A percentile compares a stretch with the other conserved stretches of the same genome.
phyloP scores from a whole-genome alignment of 2,888 invertebrate genomes.

The Synergus umbraculus region DNA sequence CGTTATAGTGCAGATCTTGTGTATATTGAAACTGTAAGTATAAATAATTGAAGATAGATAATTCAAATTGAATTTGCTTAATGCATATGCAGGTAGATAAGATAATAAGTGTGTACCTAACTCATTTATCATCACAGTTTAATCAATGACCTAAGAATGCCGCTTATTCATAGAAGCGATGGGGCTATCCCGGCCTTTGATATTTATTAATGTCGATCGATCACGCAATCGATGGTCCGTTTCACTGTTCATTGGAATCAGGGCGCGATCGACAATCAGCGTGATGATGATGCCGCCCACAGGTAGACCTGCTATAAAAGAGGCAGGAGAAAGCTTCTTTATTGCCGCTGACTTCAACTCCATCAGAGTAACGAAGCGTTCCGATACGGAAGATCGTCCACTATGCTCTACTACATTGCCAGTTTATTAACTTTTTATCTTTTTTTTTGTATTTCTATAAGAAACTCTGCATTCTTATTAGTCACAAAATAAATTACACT shows the following conservation, averaged over 20 bases:
- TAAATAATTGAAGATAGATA: slow-evolving; percentile 1
- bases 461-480: background rate
- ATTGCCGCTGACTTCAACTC: slow-evolving; percentile 24
- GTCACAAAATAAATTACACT: background rate
- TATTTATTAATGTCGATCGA: slow-evolving; percentile 32
- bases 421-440: background rate
- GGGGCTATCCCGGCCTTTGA: slow-evolving; percentile 7
- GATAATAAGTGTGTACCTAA: background rate
- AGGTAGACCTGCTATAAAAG: background rate
- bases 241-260: slow-evolving; percentile 39
- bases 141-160: slow-evolving; percentile 25
- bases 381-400: slow-evolving; percentile 13
- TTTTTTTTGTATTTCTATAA: background rate
- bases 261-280: slow-evolving; percentile 52
- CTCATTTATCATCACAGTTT: background rate
- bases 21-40: slow-evolving; percentile 23
- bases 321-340: slow-evolving; percentile 36
- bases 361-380: slow-evolving; percentile 15
- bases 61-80: background rate
- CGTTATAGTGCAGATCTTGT: background rate
- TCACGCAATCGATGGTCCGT: slow-evolving; percentile 38
- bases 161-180: slow-evolving; percentile 4
- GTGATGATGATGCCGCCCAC: slow-evolving; percentile 40
- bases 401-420: slow-evolving; percentile 12
- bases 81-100: background rate